A percentile compares a stretch with the other conserved stretches of the same genome.
Evolutionary conservation across 2,888 invertebrate species (phyloP).

Genomic region (Tupiocoris notatus): DNA sequence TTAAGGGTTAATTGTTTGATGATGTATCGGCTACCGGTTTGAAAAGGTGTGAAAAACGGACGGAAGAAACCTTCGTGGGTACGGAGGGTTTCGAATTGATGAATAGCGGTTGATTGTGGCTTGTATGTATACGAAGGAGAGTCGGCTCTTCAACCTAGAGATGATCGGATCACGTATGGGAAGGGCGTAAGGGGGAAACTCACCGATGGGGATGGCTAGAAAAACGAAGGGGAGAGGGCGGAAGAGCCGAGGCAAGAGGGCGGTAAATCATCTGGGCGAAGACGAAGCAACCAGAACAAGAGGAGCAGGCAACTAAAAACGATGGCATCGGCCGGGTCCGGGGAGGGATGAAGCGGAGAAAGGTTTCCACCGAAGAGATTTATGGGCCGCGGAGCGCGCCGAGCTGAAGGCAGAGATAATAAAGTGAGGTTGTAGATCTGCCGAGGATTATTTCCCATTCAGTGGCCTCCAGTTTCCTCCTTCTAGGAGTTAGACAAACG

Average conservation of each 20-base stretch:
- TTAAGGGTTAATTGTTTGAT: slow-evolving; percentile 30
- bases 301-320: neutral
- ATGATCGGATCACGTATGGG: slow-evolving; percentile 31
- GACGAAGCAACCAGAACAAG: slow-evolving; percentile 4
- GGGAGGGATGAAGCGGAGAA: neutral
- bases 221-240: slow-evolving; percentile 2
- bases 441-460: slow-evolving; percentile 43
- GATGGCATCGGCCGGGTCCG: neutral
- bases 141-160: slow-evolving; percentile 22
- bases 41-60: slow-evolving; percentile 35
- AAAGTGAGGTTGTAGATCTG: slow-evolving; percentile 45
- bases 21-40: slow-evolving; percentile 33
- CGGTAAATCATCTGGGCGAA: slow-evolving; percentile 40
- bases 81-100: slow-evolving; percentile 4
- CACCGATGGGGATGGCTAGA: slow-evolving; percentile 10
- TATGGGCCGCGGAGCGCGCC: slow-evolving; percentile 22
- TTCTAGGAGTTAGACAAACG: slow-evolving; percentile 32
- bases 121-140: slow-evolving; percentile 23
- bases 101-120: slow-evolving; percentile 41
- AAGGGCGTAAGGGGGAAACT: neutral
- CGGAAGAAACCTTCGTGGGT: slow-evolving; percentile 2
- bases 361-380: slow-evolving; percentile 27
- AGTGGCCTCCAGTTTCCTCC: slow-evolving; percentile 40
- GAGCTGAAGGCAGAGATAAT: slow-evolving; percentile 38
- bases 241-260: slow-evolving; percentile 25